Evolutionary conservation across 2,888 invertebrate species (phyloP).

Genomic region (Frankliniella intonsa): DNA sequence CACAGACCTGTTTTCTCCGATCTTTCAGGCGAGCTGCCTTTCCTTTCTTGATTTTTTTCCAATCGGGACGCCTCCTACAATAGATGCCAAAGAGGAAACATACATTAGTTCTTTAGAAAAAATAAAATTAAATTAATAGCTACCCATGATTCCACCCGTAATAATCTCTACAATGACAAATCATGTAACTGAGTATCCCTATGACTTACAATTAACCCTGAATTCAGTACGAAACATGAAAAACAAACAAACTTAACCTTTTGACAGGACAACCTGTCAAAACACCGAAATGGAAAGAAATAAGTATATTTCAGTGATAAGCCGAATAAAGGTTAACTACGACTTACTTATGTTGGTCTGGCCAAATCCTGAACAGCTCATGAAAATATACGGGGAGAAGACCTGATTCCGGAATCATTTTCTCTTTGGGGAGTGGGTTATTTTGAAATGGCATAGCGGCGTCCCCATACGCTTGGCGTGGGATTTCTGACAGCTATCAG

Average conservation of each 20-base stretch:
- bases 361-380: constrained; percentile 48
- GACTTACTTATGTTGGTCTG: constrained; percentile 47
- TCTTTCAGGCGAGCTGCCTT: constrained; percentile 47
- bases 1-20: constrained; percentile 44
- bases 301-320: constrained; percentile 37
- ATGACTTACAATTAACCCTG: neutral
- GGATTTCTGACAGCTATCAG: neutral
- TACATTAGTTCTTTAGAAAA: neutral
- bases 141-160: too few relatives aligned
- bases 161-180: neutral
- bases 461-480: neutral
- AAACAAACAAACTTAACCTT: constrained; percentile 32
- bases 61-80: constrained; percentile 48
- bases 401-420: constrained; percentile 48
- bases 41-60: constrained; percentile 48
- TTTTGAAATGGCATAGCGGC: neutral
- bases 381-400: constrained; percentile 49
- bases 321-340: constrained; percentile 42
- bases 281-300: constrained; percentile 21
- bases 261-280: constrained; percentile 28
- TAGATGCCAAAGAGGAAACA: neutral
- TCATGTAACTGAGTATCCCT: neutral
- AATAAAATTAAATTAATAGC: neutral
- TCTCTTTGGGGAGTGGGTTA: neutral
- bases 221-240: constrained; percentile 29